Evolutionary conservation across 2,888 invertebrate species (phyloP).

Genomic region (Eupelmus urozonus): DNA sequence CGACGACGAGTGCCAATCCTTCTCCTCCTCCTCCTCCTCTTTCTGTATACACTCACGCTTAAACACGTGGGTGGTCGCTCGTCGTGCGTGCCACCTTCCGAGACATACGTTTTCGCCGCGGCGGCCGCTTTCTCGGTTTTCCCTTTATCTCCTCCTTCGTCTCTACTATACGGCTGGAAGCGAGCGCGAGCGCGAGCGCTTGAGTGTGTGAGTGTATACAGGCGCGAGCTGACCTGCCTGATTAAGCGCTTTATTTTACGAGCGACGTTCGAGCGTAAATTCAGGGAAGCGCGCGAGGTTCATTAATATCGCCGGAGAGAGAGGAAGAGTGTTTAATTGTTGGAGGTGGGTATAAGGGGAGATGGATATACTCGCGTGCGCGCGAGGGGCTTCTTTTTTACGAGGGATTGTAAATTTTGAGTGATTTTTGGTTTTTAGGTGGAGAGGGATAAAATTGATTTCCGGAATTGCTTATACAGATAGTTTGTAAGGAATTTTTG

Average conservation of each 20-base stretch:
- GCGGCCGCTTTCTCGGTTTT: slow-evolving; percentile 28
- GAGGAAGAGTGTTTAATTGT: neutral
- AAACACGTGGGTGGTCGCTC: slow-evolving; percentile 40
- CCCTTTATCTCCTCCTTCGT: slow-evolving; percentile 28
- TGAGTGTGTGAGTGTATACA: too few relatives aligned
- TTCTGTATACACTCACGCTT: too few relatives aligned
- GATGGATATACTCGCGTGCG: neutral
- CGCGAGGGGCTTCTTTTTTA: neutral
- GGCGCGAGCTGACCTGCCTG: too few relatives aligned
- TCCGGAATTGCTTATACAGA: too few relatives aligned
- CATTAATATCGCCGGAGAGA: too few relatives aligned
- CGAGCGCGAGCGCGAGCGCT: too few relatives aligned
- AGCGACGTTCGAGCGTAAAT: slow-evolving; percentile 41
- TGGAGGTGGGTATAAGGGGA: neutral
- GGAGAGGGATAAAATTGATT: neutral
- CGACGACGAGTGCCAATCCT: slow-evolving; percentile 16
- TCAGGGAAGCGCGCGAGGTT: neutral
- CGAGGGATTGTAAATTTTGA: slow-evolving; percentile 30
- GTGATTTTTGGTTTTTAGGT: too few relatives aligned
- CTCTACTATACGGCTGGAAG: too few relatives aligned
- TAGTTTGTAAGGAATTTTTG: too few relatives aligned
- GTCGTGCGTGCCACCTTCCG: slow-evolving; percentile 10
- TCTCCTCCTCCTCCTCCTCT: neutral
- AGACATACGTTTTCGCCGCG: slow-evolving; percentile 28
- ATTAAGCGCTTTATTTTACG: slow-evolving; percentile 57